Evolutionary conservation across 2,888 invertebrate genomes (phyloP).

Genomic region (Mimumesa dahlbomi): DNA sequence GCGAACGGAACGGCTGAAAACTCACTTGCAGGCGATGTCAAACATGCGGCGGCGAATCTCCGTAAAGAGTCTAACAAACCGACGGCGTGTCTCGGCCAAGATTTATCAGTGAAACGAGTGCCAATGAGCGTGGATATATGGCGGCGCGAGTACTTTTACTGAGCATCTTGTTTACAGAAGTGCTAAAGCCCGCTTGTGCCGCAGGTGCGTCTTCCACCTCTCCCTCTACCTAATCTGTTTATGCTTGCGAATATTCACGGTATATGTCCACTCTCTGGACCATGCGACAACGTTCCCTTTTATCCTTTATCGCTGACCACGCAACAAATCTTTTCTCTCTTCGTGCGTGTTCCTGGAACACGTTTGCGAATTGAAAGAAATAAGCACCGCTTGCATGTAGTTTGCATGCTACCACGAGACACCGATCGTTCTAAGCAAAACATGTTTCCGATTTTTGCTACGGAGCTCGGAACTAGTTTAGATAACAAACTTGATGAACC

Average conservation of each 20-base stretch:
- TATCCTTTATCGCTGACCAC: constrained; percentile 11
- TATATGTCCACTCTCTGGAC: constrained; percentile 27
- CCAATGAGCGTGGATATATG: constrained; percentile 79
- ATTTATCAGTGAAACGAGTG: constrained; percentile 73
- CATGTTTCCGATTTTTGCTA: too few relatives aligned
- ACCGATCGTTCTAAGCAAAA: too few relatives aligned
- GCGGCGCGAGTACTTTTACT: constrained; percentile 79
- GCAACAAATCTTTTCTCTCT: too few relatives aligned
- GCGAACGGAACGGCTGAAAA: constrained; percentile 66
- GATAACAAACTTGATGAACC: too few relatives aligned
- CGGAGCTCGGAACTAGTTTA: too few relatives aligned
- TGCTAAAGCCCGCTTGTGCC: constrained; percentile 76
- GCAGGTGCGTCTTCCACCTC: constrained; percentile 73
- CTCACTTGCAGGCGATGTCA: constrained; percentile 68
- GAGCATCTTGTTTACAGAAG: constrained; percentile 80
- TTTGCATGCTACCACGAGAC: too few relatives aligned
- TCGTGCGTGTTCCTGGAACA: too few relatives aligned
- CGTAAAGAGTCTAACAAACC: constrained; percentile 62
- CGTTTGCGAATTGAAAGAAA: too few relatives aligned
- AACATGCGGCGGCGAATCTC: constrained; percentile 74
- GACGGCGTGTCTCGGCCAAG: constrained; percentile 70
- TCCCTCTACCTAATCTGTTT: constrained; percentile 54
- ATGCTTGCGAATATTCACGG: constrained; percentile 47
- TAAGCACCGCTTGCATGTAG: too few relatives aligned
- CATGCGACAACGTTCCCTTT: constrained; percentile 30